Evolutionary conservation across 2,888 invertebrate genomes (phyloP), one percentile per base, ranked within the genome.

Genomic region (Hydrotaea cyrtoneurina): DNA sequence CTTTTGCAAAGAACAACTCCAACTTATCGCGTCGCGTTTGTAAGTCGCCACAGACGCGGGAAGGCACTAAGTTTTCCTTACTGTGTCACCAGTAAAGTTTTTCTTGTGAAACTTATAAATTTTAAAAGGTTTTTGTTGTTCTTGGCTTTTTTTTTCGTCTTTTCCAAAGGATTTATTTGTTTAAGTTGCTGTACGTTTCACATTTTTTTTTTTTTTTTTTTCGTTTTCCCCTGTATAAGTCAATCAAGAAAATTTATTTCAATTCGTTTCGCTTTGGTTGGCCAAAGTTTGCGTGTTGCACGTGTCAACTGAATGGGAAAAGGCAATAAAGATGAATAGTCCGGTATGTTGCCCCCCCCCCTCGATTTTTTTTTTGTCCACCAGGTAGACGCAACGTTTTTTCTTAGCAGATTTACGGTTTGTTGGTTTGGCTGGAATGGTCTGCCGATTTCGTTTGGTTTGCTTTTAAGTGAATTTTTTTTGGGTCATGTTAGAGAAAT

Each of bases 281-380:
- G 57, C 17, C 73, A 74, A 43, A 74, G 79, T 57, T 80, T 76
- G 72, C 66, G 76, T 77, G 79, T 79, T 66, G 46, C 64, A 74
- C 74, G 66, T 72, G 55, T 76, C 74, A 74, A 46, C 74, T 21
- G 43, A 17, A 23, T 19, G 19, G 13, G 5, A 17, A 46, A 71
- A 59, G 23, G 43, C 46, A 62, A 75, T 75, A 74, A 59, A 23
- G 10, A n/a, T 15, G 21, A 21, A 82, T 66, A 57, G 19, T 15
- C 17, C 13, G n/a, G 21, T 64, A 64, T 53, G 36, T 0, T 26
- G 26, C 66, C n/a, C 17, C 21, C 8, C 17, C 26, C 8, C 26
- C 23, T 59, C 23, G 59, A 59, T 59, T 59, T 23, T 31, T 13
- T 39, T 13, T 31, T 31, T 31, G 7, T 2, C 31, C 46, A 15